These are phyloP conservation scores for Caenorhabditis wallacei DNA, from an alignment of 2,888 invertebrate genomes.

Conservation along the genomic window DNA sequence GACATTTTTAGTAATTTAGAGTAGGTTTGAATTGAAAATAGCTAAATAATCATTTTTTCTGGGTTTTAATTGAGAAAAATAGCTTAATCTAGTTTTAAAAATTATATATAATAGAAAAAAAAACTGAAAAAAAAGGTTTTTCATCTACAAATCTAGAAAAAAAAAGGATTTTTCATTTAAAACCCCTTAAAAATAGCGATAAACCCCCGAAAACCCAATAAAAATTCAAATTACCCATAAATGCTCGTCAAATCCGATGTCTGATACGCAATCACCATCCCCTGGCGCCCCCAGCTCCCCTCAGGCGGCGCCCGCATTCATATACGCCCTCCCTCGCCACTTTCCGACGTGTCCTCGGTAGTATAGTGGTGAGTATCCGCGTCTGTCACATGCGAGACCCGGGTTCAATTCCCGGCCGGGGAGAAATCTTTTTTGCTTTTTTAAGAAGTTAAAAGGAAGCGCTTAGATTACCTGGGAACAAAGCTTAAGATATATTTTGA, in stretches of 20 bases:
- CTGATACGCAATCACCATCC: neutral
- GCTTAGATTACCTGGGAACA: too few species aligned
- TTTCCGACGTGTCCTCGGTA: constrained; percentile 65
- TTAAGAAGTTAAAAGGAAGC: neutral
- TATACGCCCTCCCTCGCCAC: constrained; percentile 2
- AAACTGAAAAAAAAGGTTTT: too few species aligned
- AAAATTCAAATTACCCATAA: neutral
- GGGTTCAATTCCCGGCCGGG: constrained; percentile 77
- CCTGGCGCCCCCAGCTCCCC: neutral
- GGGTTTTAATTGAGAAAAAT: neutral
- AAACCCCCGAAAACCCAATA: neutral
- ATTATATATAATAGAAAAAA: too few species aligned
- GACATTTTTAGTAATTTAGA: constrained; percentile 1
- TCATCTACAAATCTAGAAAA: neutral
- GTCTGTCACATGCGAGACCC: constrained; percentile 77
- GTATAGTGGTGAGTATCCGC: constrained; percentile 76
- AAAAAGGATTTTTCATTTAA: neutral
- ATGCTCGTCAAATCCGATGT: neutral
- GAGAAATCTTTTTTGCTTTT: constrained; percentile 52
- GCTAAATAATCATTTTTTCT: too few species aligned
- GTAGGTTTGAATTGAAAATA: too few species aligned
- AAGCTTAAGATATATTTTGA: neutral
- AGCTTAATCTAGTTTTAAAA: too few species aligned
- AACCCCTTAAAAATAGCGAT: neutral
- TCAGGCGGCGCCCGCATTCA: neutral